Evolutionary conservation across 2,113 vertebrate species (phyloP), one percentile per base, ranked within the genome.

Genomic region (Megaleporinus macrocephalus): DNA sequence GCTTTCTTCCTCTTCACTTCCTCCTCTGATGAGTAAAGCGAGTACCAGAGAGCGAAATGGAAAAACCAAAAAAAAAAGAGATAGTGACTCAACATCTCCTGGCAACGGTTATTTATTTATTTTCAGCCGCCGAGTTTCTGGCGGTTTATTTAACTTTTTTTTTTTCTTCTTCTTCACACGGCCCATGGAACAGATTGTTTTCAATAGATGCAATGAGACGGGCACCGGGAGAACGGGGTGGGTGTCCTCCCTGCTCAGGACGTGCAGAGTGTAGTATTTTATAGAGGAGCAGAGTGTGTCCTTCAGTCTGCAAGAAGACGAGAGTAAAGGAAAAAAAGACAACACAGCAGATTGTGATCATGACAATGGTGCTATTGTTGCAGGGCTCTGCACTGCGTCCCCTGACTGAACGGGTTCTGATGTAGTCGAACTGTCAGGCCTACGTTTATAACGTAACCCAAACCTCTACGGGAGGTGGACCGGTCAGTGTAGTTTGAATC

Each of bases 81-180:
- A 82, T 59, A 80, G 88, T 91, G 93, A 91, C 87, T 94, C 91
- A 91, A 78, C 82, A 61, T 83, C 80, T 89, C 89, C 89, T 76
- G 55, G 73, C 75, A 82, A 76, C 44, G 36, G 22, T 53, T 63
- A 66, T 82, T 83, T 88, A 47, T 86, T 79, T 86, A 27, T 74
- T 73, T 73, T 78, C 33, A 61, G 70, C 76, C 80, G 26, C 57
- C 26, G 66, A 53, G 61, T 47, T 66, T 77, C 59, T 78, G 61
- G 76, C 73, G 74, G 73, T 84, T 84, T 75, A 36, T 85, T 86
- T 86, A 69, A 70, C 53, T 80, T 77, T 16, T 71, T 62, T n/a
- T n/a, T n/a, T n/a, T n/a, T n/a, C n/a, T n/a, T n/a, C n/a, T n/a
- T 75, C 78, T 63, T 81, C 26, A 59, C 76, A 7, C 27, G 80